Percentiles rank a stretch among this genome's conserved stretches.
These are phyloP conservation scores for Peromyscus maniculatus DNA, from an alignment of 2,113 vertebrate genomes.

Conservation along the genomic window DNA sequence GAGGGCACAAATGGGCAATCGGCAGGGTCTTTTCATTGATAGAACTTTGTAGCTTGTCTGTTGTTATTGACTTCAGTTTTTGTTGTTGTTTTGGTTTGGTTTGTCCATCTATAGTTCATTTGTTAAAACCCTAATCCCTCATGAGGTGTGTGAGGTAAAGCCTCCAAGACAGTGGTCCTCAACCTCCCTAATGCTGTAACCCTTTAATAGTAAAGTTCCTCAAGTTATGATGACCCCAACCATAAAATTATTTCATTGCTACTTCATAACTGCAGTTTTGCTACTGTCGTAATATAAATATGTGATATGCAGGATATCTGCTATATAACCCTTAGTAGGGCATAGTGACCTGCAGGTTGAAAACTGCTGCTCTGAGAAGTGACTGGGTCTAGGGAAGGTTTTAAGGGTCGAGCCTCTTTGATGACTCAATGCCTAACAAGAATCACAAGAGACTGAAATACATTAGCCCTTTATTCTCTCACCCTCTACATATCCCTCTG, in stretches of 20 bases:
- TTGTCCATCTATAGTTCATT: not conserved
- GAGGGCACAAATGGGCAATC: not conserved
- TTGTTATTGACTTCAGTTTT: not conserved
- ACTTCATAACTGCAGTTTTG: not conserved
- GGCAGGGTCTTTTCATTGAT: not conserved
- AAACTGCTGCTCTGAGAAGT: not conserved
- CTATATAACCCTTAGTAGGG: not conserved
- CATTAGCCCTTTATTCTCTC: not conserved
- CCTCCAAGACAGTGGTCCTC: not conserved
- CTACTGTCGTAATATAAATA: not conserved
- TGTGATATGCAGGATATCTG: not conserved
- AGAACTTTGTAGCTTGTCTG: not conserved
- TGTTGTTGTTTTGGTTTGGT: not conserved
- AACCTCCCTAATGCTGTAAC: not conserved
- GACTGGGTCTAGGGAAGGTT: not conserved
- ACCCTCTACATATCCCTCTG: not conserved
- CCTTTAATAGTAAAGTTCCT: not conserved
- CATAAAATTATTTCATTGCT: not conserved
- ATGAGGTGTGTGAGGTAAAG: not conserved
- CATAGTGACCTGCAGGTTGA: not conserved
- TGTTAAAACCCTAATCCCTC: not conserved
- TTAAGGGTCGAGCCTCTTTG: not conserved
- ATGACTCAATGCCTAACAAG: not conserved
- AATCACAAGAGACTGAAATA: not conserved
- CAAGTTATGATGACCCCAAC: not conserved